Conservation (phyloP, 2,113 vertebrate genomes). For the Mus musculus region GRCm39 chr13:117143501-117144000, state of each 20-base stretch:
- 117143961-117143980: background rate
- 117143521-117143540: background rate
- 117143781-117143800: background rate
- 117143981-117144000: too few species aligned
- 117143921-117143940: background rate
- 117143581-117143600: background rate
- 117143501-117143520: background rate
- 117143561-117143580: constrained; percentile 54
- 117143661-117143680: background rate
- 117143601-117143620: background rate
- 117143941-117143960: background rate
- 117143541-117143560: background rate
- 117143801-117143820: background rate
- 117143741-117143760: background rate
- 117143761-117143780: background rate
- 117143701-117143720: background rate
- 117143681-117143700: constrained; percentile 15
- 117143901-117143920: background rate
- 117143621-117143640: background rate
- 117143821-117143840: constrained; percentile 36
- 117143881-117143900: constrained; percentile 52
- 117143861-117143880: constrained; percentile 52
- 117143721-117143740: background rate
- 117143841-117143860: constrained; percentile 65
- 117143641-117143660: background rate